Percentiles rank a stretch among this genome's conserved stretches.
These are phyloP conservation scores for Cyclargus thomasi DNA, from an alignment of 1,140 invertebrate species.

Conservation along the genomic window DNA sequence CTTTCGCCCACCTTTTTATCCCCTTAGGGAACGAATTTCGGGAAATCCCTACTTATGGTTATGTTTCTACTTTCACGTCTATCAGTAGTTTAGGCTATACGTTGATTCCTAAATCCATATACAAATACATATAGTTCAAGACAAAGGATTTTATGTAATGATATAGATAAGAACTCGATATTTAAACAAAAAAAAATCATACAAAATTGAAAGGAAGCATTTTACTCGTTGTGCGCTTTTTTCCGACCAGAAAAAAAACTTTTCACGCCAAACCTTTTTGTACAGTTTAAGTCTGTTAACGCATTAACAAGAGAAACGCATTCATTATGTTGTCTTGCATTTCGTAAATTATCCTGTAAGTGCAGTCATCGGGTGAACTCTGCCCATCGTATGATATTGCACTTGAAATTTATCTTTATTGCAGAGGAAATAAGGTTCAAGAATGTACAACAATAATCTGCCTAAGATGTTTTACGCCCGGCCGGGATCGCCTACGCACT, in stretches of 20 bases:
- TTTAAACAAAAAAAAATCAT: too few species aligned
- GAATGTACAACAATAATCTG: constrained; percentile 39
- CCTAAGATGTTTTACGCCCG: constrained; percentile 38
- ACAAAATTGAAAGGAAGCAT: too few species aligned
- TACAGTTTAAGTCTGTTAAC: background rate
- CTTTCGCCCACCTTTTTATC: too few species aligned
- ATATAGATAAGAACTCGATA: too few species aligned
- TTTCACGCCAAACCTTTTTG: background rate
- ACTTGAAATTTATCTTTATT: background rate
- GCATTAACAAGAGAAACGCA: constrained; percentile 22
- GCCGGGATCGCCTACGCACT: constrained; percentile 51
- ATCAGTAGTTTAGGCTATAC: too few species aligned
- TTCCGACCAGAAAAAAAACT: background rate
- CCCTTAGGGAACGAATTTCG: too few species aligned
- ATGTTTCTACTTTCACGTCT: too few species aligned
- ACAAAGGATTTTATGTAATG: too few species aligned
- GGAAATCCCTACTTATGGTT: too few species aligned
- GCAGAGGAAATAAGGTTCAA: background rate
- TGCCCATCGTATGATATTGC: background rate
- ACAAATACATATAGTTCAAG: too few species aligned
- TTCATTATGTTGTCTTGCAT: constrained; percentile 28
- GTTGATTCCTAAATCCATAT: too few species aligned
- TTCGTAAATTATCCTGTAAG: constrained; percentile 28
- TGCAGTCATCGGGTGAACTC: constrained; percentile 19
- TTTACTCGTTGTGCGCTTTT: background rate